Evolutionary conservation across 2,888 invertebrate genomes (phyloP), one percentile per base, ranked within the genome.

Genomic region (Campoplex nolae): DNA sequence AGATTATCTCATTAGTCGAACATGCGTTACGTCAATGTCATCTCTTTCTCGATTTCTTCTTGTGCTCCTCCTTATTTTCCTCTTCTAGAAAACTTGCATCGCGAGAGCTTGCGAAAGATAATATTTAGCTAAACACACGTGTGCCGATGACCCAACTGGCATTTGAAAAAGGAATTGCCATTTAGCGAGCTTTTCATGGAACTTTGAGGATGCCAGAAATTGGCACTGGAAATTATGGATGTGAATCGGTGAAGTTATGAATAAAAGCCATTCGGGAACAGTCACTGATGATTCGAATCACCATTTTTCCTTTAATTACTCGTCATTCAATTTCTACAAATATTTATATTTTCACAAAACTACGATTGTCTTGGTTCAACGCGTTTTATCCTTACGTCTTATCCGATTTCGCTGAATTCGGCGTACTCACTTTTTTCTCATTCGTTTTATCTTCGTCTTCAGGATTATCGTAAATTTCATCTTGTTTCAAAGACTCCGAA

Each of bases 1-100:
- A 88, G 81, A 86, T 85, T 58, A 62, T 84, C 87, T 90, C 88
- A 88, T 89, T 89, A 89, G 88, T 81, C n/a, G 80, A 80, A 86
- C 80, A 80, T 67, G 77, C 58, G 68, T 87, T 85, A 87, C 84
- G 88, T 89, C 87, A 86, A 88, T 81, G 75, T 85, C 80, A 82
- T 76, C 79, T 75, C 58, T 81, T 85, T 74, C 54, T 70, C 51
- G 35, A 75, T 62, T 68, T 58, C 76, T 38, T 79, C 42, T 73
- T 54, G 23, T 23, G 16, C 51, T 73, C 32, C 54, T 75, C 48
- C 13, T 18, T n/a, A 51, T 71, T 58, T 45, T 48, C 82, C 56
- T 18, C 56, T 68, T 74, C 77, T 54, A 85, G 67, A 81, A 77
- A 18, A 71, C 7, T 76, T 56, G 76, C 76, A 45, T 42, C n/a